Evolutionary conservation across 2,797 vertebrate genomes (phyloP), one percentile per base, ranked within the genome.

Genomic region (Syndactyla subalaris): DNA sequence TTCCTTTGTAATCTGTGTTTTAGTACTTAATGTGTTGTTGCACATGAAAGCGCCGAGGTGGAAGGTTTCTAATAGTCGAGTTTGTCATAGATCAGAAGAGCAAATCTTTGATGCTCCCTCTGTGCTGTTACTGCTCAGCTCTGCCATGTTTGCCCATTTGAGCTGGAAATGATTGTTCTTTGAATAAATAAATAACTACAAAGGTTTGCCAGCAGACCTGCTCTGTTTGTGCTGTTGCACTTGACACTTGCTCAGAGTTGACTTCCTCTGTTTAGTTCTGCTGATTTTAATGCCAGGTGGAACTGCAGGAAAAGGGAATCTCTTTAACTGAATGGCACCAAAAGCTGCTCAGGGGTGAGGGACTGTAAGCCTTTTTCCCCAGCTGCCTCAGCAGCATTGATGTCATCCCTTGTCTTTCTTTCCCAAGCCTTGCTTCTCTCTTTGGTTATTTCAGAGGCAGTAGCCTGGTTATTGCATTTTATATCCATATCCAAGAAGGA

Each of bases 401-500:
- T 38, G 12, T 3, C 45, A 23, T 17, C 23, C 48, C 36, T 61
- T 26, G 3, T 3, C 29, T 58, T 39, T 5, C 24, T 21, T 20
- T 32, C 81, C 51, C 26, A 2, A 38, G 15, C 41, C 32, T 7
- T 2, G 11, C 55, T 12, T 9, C 39, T 29, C 29, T 11, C 7
- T 3, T 19, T 0, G 41, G 19, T 2, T 4, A 21, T 7, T 39
- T 36, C 49, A 23, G 58, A 2, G 23, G 38, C 20, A 34, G 46
- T 4, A 18, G 24, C 51, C 46, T 14, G 10, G 4, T 6, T 20
- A 2, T 0, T 36, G 22, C 51, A 4, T 7, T 8, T 19, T 2
- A 0, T 4, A 4, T 2, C 26, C 20, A 0, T 0, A 1, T 8
- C 36, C 18, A 6, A n/a, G 45, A 15, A 22, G 58, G 34, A 24